Evolutionary conservation across 2,113 vertebrate genomes (phyloP).

Genomic region (Bubo blakistoni): DNA sequence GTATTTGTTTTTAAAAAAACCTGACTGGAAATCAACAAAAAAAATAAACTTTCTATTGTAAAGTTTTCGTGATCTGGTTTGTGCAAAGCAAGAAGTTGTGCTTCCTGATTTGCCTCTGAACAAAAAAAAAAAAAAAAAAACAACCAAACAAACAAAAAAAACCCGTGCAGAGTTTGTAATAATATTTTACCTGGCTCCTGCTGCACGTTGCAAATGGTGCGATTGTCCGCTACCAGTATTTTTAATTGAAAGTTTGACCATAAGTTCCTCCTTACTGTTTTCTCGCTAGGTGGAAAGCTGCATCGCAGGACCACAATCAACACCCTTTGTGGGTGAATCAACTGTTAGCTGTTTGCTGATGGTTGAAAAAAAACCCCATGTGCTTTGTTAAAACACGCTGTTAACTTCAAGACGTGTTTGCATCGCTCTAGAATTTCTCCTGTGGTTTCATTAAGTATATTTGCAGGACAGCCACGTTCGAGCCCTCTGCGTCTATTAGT

Average conservation of each 20-base stretch:
- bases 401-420: conserved; percentile 40
- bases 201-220: conserved; percentile 14
- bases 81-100: conserved; percentile 59
- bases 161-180: conserved; percentile 28
- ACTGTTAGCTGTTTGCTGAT: conserved; percentile 39
- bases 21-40: conserved; percentile 89
- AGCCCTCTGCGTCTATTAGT: conserved; percentile 8
- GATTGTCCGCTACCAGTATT: not conserved
- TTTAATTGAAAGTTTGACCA: conserved; percentile 42
- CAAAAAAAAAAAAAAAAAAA: not conserved
- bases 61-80: conserved; percentile 75
- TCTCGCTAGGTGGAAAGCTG: conserved; percentile 45
- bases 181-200: conserved; percentile 47
- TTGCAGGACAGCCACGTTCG: conserved; percentile 15
- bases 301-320: conserved; percentile 38
- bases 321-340: conserved; percentile 51
- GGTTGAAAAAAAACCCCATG: not conserved
- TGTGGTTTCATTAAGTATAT: conserved; percentile 49
- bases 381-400: conserved; percentile 61
- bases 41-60: conserved; percentile 98
- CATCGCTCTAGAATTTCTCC: conserved; percentile 23
- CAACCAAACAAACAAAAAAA: no score
- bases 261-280: conserved; percentile 27
- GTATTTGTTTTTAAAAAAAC: conserved; percentile 87
- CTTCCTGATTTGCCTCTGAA: conserved; percentile 48